Evolutionary conservation across 2,113 vertebrate genomes (phyloP).

Genomic region (Dipodomys ordii): DNA sequence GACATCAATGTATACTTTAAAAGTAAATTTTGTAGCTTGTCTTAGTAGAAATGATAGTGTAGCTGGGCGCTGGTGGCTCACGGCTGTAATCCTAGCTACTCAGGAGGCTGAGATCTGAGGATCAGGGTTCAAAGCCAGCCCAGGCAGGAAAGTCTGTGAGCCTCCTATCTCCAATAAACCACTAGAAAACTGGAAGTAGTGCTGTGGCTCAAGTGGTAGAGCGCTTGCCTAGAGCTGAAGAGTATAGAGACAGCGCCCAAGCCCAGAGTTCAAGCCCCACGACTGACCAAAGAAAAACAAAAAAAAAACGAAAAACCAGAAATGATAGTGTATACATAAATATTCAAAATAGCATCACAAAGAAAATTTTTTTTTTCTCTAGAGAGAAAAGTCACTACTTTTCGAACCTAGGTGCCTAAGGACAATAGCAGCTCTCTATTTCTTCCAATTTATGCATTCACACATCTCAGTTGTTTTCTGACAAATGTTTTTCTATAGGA

Average conservation of each 20-base stretch:
- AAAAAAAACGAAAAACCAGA: background rate
- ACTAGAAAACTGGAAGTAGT: too few species aligned
- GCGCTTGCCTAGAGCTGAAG: too few species aligned
- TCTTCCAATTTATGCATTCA: background rate
- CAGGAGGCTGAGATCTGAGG: too few species aligned
- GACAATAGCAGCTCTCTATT: background rate
- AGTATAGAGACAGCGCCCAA: too few species aligned
- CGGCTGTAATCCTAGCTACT: too few species aligned
- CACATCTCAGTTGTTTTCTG: slow-evolving; percentile 1
- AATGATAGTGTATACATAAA: background rate
- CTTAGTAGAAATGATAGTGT: background rate
- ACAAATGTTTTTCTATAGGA: background rate
- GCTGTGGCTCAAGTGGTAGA: too few species aligned
- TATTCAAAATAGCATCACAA: background rate
- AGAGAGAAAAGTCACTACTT: background rate
- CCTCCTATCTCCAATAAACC: too few species aligned
- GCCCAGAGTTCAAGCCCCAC: too few species aligned
- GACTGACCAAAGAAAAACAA: too few species aligned
- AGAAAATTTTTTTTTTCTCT: background rate
- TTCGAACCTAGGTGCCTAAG: background rate
- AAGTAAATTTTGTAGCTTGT: background rate
- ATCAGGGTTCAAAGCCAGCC: too few species aligned
- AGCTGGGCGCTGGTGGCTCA: too few species aligned
- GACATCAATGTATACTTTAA: background rate
- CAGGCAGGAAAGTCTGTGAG: too few species aligned